phyloP scores from a whole-genome alignment of 2,113 vertebrate species.

The Dissostichus mawsoni region DNA sequence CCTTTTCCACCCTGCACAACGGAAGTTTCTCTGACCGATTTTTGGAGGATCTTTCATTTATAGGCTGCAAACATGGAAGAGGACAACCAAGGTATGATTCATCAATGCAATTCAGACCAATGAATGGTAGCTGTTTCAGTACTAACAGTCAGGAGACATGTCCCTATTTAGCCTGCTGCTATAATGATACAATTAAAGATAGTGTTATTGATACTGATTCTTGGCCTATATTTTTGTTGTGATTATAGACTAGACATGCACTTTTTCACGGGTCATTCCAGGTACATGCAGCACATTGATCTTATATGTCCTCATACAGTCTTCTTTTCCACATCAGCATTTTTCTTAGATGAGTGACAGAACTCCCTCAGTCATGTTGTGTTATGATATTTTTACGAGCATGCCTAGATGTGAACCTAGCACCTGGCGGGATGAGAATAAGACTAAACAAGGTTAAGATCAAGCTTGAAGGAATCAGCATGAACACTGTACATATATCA shows the following conservation, averaged over 20 bases:
- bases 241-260: background rate
- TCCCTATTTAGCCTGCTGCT: constrained; percentile 1
- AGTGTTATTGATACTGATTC: background rate
- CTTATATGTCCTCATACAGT: background rate
- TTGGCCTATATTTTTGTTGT: background rate
- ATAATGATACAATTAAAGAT: background rate
- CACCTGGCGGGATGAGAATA: constrained; percentile 26
- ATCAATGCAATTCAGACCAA: constrained; percentile 6
- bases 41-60: constrained; percentile 38
- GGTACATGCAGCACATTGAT: background rate
- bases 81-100: constrained; percentile 81
- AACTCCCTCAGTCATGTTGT: background rate
- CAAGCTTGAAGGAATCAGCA: constrained; percentile 10
- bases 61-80: constrained; percentile 77
- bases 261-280: background rate
- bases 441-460: constrained; percentile 9
- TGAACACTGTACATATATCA: constrained; percentile 7
- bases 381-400: constrained; percentile 3
- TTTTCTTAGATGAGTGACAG: constrained; percentile 14
- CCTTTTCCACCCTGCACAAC: constrained; percentile 8
- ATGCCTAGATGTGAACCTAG: background rate
- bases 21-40: constrained; percentile 68
- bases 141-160: constrained; percentile 17
- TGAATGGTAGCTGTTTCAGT: constrained; percentile 6
- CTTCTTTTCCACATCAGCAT: constrained; percentile 2